A percentile compares a stretch with the other conserved stretches of the same genome.
Evolutionary conservation across 2,797 vertebrate species (phyloP).

Genomic region (Microcaecilia unicolor): DNA sequence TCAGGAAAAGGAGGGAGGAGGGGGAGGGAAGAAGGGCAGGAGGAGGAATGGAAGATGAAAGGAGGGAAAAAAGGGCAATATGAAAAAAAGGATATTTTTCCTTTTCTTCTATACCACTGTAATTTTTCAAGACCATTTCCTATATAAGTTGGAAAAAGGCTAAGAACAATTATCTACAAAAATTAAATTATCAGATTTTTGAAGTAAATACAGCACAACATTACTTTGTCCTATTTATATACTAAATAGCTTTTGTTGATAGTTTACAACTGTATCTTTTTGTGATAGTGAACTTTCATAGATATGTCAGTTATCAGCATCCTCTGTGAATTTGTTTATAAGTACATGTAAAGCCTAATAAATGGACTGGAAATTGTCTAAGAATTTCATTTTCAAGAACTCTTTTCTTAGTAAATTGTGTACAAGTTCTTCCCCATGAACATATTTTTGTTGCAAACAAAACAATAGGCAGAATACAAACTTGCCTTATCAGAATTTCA

Average conservation of each 20-base stretch:
- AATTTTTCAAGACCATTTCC: slow-evolving; percentile 52
- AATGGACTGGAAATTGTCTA: background rate
- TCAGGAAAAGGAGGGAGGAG: no score
- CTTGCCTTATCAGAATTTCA: no score
- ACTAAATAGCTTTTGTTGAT: background rate
- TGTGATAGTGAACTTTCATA: slow-evolving; percentile 4
- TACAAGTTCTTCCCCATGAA: no score
- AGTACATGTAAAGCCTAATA: background rate
- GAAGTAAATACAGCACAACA: background rate
- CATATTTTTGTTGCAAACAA: no score
- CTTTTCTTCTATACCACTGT: no score
- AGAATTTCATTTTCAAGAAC: no score
- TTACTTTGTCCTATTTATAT: background rate
- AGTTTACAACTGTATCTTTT: slow-evolving; percentile 2
- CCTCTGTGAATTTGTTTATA: background rate
- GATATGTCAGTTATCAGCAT: background rate
- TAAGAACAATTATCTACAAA: slow-evolving; percentile 28
- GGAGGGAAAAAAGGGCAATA: no score
- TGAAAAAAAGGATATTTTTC: no score
- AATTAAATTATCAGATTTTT: slow-evolving; percentile 31
- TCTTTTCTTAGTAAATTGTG: no score
- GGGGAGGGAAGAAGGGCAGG: no score
- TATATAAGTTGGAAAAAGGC: slow-evolving; percentile 24
- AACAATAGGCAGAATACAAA: no score
- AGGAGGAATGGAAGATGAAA: no score